Evolutionary conservation across 2,888 invertebrate genomes (phyloP), one percentile per base, ranked within the genome.

Genomic region (Diarsia brunnea): DNA sequence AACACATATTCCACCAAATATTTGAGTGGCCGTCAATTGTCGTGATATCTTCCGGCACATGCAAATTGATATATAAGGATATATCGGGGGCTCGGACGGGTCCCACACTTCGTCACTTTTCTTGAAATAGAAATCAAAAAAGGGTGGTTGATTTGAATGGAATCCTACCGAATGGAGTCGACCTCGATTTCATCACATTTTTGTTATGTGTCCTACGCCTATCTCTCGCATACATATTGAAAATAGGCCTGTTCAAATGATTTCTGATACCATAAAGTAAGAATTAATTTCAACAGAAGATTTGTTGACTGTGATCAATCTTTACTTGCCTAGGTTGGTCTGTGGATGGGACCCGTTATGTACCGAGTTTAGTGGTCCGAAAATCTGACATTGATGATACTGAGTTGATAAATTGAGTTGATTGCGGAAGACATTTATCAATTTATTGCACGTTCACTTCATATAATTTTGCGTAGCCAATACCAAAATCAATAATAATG

Each of bases 81-180:
- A 68, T 84, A 67, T 79, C 61, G 21, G 21, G 43, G 55, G 21
- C 53, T 66, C 27, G 19, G 58, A 63, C 43, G 73, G 69, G 51
- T 66, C 69, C 63, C 68, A 66, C 47, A 65, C 38, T 58, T 53
- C 53, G 24, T 67, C 71, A 67, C 63, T 80, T 73, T 60, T 24
- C 58, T 64, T 69, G n/a, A 69, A 84, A 80, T 75, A 49, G 38
- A 69, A 84, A 75, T 71, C 49, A 61, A 66, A 82, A 79, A 80
- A 79, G 81, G 82, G 75, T 84, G 75, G 58, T 75, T 67, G 75
- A 80, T 75, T 79, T 74, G 53, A 84, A 80, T 69, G 38, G 60
- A 84, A 80, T 69, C 58, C 19, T 47, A 31, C 69, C 31, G 60
- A 84, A 47, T 43, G 53, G 61, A 27, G 43, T 68, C 68, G 45